Conservation (phyloP, 2,888 invertebrate genomes). For the Lithodes maja region DNA sequence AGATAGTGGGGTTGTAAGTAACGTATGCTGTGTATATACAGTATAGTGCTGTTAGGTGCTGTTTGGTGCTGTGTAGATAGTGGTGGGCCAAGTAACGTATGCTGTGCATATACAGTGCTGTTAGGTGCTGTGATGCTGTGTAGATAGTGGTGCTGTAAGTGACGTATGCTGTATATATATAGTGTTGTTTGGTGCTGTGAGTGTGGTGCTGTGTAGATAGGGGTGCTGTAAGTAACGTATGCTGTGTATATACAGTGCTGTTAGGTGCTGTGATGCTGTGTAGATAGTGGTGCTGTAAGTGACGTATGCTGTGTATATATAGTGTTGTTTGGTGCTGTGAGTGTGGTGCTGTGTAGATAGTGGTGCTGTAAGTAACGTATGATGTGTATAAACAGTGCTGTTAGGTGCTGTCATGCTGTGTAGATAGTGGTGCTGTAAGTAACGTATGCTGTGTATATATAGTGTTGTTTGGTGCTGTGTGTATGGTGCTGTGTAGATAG, state of each 20-base stretch:
- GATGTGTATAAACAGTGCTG: no score
- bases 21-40: neutral
- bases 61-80: neutral
- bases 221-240: neutral
- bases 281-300: neutral
- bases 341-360: neutral
- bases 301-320: neutral
- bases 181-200: neutral
- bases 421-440: neutral
- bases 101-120: neutral
- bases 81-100: neutral
- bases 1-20: neutral
- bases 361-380: neutral
- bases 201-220: neutral
- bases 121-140: neutral
- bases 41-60: neutral
- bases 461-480: neutral
- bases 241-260: neutral
- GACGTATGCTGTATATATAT: neutral
- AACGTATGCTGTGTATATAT: neutral
- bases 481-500: neutral
- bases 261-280: neutral
- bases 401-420: neutral
- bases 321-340: neutral
- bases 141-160: neutral